phyloP scores from a whole-genome alignment of 2,113 vertebrate genomes.

The Sturnus vulgaris region DNA sequence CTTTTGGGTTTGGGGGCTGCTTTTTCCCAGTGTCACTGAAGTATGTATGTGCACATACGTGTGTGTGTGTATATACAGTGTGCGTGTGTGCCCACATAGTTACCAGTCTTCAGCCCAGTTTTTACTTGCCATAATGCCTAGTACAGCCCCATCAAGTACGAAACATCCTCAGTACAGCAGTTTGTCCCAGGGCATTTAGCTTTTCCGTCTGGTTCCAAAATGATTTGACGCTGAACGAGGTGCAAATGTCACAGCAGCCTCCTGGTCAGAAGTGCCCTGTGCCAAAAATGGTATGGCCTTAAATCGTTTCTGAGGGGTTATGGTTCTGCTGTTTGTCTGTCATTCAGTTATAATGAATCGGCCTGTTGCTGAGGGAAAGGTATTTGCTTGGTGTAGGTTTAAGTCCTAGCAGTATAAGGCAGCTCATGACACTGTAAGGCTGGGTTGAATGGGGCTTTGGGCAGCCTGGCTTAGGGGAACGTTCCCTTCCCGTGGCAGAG shows the following conservation, averaged over 20 bases:
- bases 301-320: background rate
- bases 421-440: rapidly evolving
- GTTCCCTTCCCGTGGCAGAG: background rate
- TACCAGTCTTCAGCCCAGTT: rapidly evolving
- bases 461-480: no score
- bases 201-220: rapidly evolving
- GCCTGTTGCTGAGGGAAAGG: background rate
- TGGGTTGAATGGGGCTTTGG: no score
- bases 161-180: background rate
- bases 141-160: background rate
- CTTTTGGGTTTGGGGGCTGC: background rate
- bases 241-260: background rate
- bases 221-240: rapidly evolving
- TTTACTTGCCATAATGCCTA: rapidly evolving
- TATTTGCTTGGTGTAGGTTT: background rate
- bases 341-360: no score
- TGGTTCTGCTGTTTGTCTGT: background rate
- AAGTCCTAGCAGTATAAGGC: background rate
- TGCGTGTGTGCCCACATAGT: rapidly evolving
- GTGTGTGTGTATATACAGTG: rapidly evolving
- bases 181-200: background rate
- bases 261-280: background rate
- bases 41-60: rapidly evolving
- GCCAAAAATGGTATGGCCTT: background rate
- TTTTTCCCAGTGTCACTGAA: background rate